Percentiles rank a stretch among this genome's conserved stretches.
These are phyloP conservation scores for Harpalus rubripes DNA, from an alignment of 2,888 invertebrate genomes.

Conservation along the genomic window DNA sequence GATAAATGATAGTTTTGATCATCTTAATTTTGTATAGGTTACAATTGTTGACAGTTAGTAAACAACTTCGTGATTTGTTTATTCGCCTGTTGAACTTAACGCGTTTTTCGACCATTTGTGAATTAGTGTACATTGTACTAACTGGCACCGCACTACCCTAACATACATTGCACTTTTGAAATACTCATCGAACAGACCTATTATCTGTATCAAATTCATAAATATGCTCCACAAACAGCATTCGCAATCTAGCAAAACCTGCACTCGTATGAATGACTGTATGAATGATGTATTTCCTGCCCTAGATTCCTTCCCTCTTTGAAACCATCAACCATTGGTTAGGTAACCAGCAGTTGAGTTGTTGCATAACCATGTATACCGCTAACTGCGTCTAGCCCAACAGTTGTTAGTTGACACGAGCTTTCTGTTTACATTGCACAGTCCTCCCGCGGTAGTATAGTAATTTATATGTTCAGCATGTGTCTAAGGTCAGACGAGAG, in stretches of 20 bases:
- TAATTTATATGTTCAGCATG: conserved; percentile 64
- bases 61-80: too few relatives aligned
- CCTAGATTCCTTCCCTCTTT: not conserved
- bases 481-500: conserved; percentile 57
- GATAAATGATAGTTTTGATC: too few relatives aligned
- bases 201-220: too few relatives aligned
- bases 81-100: too few relatives aligned
- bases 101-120: too few relatives aligned
- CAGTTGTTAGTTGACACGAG: conserved; percentile 46
- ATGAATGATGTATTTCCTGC: not conserved
- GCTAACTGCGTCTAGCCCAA: not conserved
- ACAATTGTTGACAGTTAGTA: too few relatives aligned
- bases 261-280: not conserved
- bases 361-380: too few relatives aligned
- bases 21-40: too few relatives aligned
- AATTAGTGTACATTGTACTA: too few relatives aligned
- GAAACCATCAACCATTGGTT: not conserved
- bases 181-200: too few relatives aligned
- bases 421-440: conserved; percentile 57
- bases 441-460: conserved; percentile 58
- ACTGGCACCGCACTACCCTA: too few relatives aligned
- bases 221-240: not conserved
- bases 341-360: not conserved
- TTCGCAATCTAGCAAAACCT: not conserved
- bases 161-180: too few relatives aligned